Evolutionary conservation across 2,113 vertebrate species (phyloP), one percentile per base, ranked within the genome.

Genomic region (Phalacrocorax carbo): DNA sequence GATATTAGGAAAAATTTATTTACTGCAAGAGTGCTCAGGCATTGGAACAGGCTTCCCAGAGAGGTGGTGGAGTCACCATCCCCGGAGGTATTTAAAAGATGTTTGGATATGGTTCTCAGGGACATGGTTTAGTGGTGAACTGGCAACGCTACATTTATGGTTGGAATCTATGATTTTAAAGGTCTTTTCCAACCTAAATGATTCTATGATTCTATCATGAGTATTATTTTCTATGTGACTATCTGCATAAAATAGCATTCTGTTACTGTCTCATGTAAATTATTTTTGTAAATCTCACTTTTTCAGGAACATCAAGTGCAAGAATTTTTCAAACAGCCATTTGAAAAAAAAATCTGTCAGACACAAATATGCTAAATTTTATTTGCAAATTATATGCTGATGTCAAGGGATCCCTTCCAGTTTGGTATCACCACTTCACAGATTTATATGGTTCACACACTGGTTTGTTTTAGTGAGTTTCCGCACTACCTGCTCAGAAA

Each of bases 221-320:
- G 8, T 34, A 64, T 13, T 32, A 55, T 57, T 81, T 69, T 40
- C 16, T 34, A 71, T 70, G 51, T 62, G 17, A 66, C 14, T 81
- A 49, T 77, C 5, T 52, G 21, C 61, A 70, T 14, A 85, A 71
- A 82, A 46, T 5, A 72, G 5, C 2, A 60, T n/a, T 60, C 32
- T 84, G 5, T 78, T 83, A 49, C 16, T n/a, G 27, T 54, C 34
- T 82, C 36, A 22, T 21, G 18, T 11, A 52, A 46, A 57, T 20
- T 11, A 13, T 16, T 52, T 79, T 93, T 55, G n/a, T 7, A n/a
- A 85, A 27, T 1, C 0, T 0, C 3, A 22, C 9, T 6, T 84
- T 93, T 58, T 65, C 20, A 68, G 52, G 80, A 55, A 36, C 9
- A 72, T 48, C 6, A 68, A 55, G 19, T 44, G 13, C 23, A 86